Percentiles rank a stretch among this genome's conserved stretches.
Conservation (phyloP, 2,888 invertebrate species). For the Torymus aiolomorphi region DNA sequence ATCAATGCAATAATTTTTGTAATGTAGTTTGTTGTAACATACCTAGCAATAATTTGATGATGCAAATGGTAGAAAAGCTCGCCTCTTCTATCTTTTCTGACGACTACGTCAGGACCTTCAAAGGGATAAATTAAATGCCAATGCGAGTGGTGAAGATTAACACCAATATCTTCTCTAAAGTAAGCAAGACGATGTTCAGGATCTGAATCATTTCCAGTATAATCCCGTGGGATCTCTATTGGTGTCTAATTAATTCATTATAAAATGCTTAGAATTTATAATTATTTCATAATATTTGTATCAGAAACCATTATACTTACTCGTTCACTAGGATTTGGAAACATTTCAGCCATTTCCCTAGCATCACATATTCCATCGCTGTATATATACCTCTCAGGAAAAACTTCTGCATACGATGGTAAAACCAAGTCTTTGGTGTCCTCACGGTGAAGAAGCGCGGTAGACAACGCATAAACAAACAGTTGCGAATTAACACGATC, state of each 20-base stretch:
- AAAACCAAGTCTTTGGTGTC: slow-evolving; percentile 84
- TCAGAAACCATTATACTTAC: slow-evolving; percentile 73
- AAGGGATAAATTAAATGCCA: slow-evolving; percentile 93
- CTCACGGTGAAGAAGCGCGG: slow-evolving; percentile 84
- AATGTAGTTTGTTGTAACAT: background rate
- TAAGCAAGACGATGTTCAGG: slow-evolving; percentile 88
- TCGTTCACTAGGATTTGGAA: slow-evolving; percentile 80
- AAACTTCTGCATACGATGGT: slow-evolving; percentile 86
- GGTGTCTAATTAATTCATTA: slow-evolving; percentile 76
- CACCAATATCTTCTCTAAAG: slow-evolving; percentile 89
- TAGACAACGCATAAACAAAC: slow-evolving; percentile 87
- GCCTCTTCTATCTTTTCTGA: slow-evolving; percentile 85
- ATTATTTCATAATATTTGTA: background rate
- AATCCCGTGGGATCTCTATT: slow-evolving; percentile 84
- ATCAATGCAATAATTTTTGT: background rate
- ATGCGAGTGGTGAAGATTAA: slow-evolving; percentile 94
- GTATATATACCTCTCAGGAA: slow-evolving; percentile 90
- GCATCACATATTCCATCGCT: slow-evolving; percentile 83
- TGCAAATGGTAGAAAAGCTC: slow-evolving; percentile 90
- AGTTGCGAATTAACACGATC: slow-evolving; percentile 87
- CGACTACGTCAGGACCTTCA: slow-evolving; percentile 81
- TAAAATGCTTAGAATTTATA: background rate
- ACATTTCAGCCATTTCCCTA: slow-evolving; percentile 81
- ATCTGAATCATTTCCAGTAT: slow-evolving; percentile 84
- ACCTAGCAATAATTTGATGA: slow-evolving; percentile 82